These are phyloP conservation scores for Ciconia nigra DNA, from an alignment of 2,797 vertebrate species.

Conservation along the genomic window DNA sequence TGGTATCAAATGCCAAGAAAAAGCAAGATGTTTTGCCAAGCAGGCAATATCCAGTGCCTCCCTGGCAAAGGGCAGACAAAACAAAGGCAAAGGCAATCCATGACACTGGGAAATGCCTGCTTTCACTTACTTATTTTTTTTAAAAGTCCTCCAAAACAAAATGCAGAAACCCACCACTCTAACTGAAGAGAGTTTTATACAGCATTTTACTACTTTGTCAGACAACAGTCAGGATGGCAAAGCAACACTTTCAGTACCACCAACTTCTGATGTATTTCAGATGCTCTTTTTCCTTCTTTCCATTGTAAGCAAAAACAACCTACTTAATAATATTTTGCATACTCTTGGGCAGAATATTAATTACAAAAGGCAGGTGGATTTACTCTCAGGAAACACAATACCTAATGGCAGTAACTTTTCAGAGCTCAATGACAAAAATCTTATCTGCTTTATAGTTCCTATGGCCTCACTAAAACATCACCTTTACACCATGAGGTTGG, in stretches of 20 bases:
- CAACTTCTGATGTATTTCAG: not conserved
- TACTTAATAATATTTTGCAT: not conserved
- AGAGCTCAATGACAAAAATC: not conserved
- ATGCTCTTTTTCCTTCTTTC: not conserved
- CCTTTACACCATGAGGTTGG: rapidly evolving
- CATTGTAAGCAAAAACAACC: not conserved
- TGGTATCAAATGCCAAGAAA: not conserved
- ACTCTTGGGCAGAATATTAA: not conserved
- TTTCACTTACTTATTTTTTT: not conserved
- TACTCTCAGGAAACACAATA: not conserved
- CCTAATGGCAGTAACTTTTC: not conserved
- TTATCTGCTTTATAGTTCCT: not conserved
- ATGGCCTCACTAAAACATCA: not conserved
- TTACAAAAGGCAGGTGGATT: not conserved
- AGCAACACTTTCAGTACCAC: not conserved
- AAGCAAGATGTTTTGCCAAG: not conserved
- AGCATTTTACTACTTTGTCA: not conserved
- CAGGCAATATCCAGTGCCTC: not conserved
- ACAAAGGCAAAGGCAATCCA: not conserved
- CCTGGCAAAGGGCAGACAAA: not conserved
- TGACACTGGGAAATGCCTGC: not conserved
- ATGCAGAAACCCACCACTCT: not conserved
- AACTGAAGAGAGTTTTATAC: not conserved
- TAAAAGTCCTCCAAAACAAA: not conserved
- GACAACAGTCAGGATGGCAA: not conserved